phyloP scores from a whole-genome alignment of 1,140 invertebrate genomes.

The Reticulitermes speratus region DNA sequence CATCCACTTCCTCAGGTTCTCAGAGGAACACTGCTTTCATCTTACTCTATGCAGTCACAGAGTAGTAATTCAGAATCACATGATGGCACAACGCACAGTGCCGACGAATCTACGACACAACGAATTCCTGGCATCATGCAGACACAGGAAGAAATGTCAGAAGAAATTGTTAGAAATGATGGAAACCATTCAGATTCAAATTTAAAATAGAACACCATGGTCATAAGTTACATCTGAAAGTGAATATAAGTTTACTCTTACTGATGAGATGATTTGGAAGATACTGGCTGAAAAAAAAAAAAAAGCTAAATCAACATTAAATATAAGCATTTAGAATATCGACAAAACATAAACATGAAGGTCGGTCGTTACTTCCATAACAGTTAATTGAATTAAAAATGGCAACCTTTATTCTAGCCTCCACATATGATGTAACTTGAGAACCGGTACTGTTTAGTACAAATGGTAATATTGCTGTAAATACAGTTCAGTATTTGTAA shows the following conservation, averaged over 20 bases:
- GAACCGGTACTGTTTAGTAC: background rate
- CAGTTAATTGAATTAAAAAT: no score
- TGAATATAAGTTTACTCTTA: background rate
- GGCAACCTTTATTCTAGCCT: no score
- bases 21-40: background rate
- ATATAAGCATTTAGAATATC: background rate
- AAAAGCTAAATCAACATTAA: background rate
- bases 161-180: background rate
- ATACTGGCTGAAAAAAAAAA: background rate
- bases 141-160: background rate
- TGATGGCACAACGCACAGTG: background rate
- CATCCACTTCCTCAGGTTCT: background rate
- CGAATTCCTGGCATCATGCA: background rate
- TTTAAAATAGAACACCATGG: background rate
- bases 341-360: background rate
- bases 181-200: background rate
- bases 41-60: background rate
- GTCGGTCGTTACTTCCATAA: no score
- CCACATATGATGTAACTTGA: no score
- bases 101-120: background rate
- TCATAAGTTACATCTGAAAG: background rate
- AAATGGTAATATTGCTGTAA: background rate
- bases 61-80: background rate
- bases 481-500: slow-evolving; percentile 9
- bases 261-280: background rate